phyloP scores from a whole-genome alignment of 2,113 vertebrate species.

The Tragulus kanchil region DNA sequence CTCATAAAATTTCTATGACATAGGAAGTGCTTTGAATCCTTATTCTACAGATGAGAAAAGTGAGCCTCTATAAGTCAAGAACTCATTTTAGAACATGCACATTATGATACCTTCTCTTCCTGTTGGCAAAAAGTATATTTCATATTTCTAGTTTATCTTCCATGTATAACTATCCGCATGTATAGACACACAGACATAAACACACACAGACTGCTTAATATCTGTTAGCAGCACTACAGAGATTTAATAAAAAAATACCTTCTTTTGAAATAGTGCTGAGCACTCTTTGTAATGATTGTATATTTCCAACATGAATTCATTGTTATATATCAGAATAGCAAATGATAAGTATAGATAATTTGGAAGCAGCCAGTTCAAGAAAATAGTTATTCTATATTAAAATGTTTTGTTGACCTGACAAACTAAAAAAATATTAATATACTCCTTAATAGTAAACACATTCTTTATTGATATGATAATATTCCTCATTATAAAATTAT shows the following conservation, averaged over 20 bases:
- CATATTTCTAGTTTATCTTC: neutral
- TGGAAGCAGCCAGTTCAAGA: neutral
- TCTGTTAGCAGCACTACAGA: neutral
- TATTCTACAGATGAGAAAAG: neutral
- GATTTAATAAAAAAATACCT: neutral
- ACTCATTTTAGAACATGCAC: neutral
- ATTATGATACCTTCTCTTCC: neutral
- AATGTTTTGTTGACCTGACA: neutral
- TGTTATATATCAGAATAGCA: neutral
- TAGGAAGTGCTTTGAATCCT: neutral
- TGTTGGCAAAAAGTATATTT: neutral
- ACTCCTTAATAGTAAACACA: neutral
- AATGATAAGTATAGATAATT: neutral
- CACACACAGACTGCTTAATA: neutral
- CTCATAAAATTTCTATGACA: neutral
- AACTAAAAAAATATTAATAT: neutral
- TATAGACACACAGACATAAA: neutral
- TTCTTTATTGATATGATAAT: neutral
- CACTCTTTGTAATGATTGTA: neutral
- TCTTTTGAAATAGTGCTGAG: neutral
- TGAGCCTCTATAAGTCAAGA: neutral
- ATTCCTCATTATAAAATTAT: conserved; percentile 35
- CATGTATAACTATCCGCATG: neutral
- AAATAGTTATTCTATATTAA: conserved; percentile 22
- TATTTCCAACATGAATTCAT: neutral